A percentile compares a stretch with the other conserved stretches of the same genome.
Conservation (phyloP, 2,888 invertebrate species). For the Sipha maydis region DNA sequence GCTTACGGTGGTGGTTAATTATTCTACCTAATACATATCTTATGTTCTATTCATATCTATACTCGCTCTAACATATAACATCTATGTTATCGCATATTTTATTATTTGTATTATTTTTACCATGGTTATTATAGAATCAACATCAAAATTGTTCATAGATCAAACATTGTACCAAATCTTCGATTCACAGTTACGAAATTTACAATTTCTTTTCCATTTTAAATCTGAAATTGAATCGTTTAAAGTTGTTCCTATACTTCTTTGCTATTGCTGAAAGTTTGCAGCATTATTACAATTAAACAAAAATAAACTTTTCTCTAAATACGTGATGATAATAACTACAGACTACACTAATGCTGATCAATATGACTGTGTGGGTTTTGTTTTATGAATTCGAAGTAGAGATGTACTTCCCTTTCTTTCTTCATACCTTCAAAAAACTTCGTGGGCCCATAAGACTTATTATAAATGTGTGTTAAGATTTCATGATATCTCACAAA, state of each 20-base stretch:
- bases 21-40: neutral
- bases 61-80: neutral
- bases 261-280: constrained; percentile 5
- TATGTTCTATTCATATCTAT: neutral
- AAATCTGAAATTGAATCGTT: neutral
- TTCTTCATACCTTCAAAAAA: neutral
- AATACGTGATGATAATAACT: constrained; percentile 36
- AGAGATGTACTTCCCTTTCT: no score
- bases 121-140: neutral
- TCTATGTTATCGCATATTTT: neutral
- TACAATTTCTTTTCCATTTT: neutral
- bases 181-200: neutral
- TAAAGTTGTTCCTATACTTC: neutral
- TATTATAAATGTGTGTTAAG: constrained; percentile 29
- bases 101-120: neutral
- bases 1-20: constrained; percentile 45
- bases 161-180: neutral
- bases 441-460: neutral
- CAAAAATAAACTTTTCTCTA: constrained; percentile 5
- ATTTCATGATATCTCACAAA: neutral
- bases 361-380: constrained; percentile 7
- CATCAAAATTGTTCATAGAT: neutral
- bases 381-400: constrained; percentile 19
- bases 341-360: neutral
- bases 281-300: neutral